Evolutionary conservation across 2,113 vertebrate species (phyloP), one percentile per base, ranked within the genome.

Genomic region (Atrichornis clamosus): DNA sequence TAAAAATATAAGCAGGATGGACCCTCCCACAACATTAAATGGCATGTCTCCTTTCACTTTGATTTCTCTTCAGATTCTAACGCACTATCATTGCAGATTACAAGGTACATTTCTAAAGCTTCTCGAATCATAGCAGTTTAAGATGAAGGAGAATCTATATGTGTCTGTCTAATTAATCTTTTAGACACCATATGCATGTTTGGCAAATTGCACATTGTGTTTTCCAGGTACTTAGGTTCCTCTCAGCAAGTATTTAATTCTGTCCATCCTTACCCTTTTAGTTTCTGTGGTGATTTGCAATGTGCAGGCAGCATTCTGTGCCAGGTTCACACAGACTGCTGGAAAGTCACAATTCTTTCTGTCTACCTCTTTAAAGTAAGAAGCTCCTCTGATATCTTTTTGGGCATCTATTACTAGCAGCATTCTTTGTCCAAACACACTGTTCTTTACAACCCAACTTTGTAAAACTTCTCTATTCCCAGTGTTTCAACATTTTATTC

Each of bases 191-290:
- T 69, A 87, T 83, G 82, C 6, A 77, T 69, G 37, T 91, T 17
- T 88, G 90, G 87, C 95, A 88, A 74, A 72, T 77, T 87, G 39
- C 42, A 67, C 26, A 28, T 2, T 59, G 33, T 33, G 41, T 94
- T 88, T 93, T 93, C 75, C 49, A 84, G 50, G 63, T 80, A 67
- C 55, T 80, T 70, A 59, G 8, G 3, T 30, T 91, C 30, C 55
- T 91, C 91, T 86, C 93, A 94, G 95, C 88, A 94, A 91, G 93
- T 63, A 81, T 94, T 93, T 90, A 77, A 95, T 86, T 77, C 75
- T 55, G 39, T 23, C 59, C 73, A 56, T 86, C 62, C 83, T 83
- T 62, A 85, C 24, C 60, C 82, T 95, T 93, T 91, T 83, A 86
- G 72, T 74, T 91, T 92, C 90, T 68, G 75, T 59, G 83, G 92